Conservation (phyloP, 1,140 invertebrate genomes). For the Dreissena polymorpha region DNA sequence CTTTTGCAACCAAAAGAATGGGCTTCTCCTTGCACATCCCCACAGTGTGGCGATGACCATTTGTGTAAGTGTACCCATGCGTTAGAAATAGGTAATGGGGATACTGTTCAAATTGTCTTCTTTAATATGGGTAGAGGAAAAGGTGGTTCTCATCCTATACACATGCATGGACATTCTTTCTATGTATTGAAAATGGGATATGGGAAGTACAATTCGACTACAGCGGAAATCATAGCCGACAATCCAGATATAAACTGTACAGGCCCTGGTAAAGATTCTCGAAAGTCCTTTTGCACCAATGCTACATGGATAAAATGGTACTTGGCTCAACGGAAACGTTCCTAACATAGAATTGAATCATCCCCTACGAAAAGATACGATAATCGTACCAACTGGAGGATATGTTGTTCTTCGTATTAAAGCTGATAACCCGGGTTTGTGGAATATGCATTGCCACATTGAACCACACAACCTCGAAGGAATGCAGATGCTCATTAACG, state of each 20-base stretch:
- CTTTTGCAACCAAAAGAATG: no score
- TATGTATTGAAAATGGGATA: constrained; percentile 84
- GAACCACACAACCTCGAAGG: constrained; percentile 69
- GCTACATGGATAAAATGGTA: constrained; percentile 64
- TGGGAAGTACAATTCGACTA: constrained; percentile 62
- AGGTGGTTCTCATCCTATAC: constrained; percentile 85
- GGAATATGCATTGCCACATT: no score
- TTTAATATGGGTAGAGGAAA: constrained; percentile 83
- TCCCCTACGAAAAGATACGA: constrained; percentile 86
- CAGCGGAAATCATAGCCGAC: constrained; percentile 51
- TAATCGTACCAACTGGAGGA: no score
- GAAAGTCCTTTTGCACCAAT: constrained; percentile 66
- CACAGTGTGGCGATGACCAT: no score
- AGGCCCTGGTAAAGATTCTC: constrained; percentile 3
- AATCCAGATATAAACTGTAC: constrained; percentile 68
- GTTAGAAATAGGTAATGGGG: no score
- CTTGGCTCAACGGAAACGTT: constrained; percentile 66
- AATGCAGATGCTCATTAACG: constrained; percentile 74
- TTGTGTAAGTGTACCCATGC: no score
- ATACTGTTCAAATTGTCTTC: no score
- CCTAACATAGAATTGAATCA: constrained; percentile 79
- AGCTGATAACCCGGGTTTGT: no score
- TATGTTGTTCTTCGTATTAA: no score
- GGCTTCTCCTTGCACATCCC: no score
- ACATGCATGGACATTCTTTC: constrained; percentile 89